A percentile compares a stretch with the other conserved stretches of the same genome.
Conservation (phyloP, 2,888 invertebrate species). For the Dryadula phaetusa region DNA sequence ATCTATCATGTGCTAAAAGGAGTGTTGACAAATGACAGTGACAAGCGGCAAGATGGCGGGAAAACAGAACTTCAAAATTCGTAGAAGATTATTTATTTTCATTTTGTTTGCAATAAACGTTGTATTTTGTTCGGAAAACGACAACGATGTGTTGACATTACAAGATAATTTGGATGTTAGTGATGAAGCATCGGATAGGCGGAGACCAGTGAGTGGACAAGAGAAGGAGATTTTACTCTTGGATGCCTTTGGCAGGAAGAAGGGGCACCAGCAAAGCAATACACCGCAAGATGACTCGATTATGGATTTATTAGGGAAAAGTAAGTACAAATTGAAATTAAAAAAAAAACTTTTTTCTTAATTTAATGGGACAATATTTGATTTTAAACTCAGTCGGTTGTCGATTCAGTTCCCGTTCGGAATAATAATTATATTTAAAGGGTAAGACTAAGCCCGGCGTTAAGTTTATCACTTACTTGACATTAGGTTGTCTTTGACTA, state of each 20-base stretch:
- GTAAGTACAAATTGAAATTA: constrained; percentile 84
- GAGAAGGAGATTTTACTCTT: constrained; percentile 90
- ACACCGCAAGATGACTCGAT: constrained; percentile 87
- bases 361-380: no score
- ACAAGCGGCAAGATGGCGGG: constrained; percentile 56
- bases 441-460: no score
- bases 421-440: no score
- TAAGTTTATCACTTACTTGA: no score
- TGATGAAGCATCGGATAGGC: constrained; percentile 69
- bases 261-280: constrained; percentile 74
- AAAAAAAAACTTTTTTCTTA: no score
- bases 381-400: no score
- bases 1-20: constrained; percentile 48
- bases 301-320: constrained; percentile 93
- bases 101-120: constrained; percentile 54
- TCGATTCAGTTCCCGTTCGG: no score
- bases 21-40: constrained; percentile 51
- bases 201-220: constrained; percentile 86
- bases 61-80: constrained; percentile 55
- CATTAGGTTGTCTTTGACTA: background rate
- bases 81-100: constrained; percentile 55
- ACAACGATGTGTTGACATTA: constrained; percentile 76
- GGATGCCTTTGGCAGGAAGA: constrained; percentile 88
- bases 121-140: constrained; percentile 63
- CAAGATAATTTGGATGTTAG: constrained; percentile 72